Base-by-base conservation (phyloP, 2,797 vertebrate species). In the Chelmon rostratus region DNA sequence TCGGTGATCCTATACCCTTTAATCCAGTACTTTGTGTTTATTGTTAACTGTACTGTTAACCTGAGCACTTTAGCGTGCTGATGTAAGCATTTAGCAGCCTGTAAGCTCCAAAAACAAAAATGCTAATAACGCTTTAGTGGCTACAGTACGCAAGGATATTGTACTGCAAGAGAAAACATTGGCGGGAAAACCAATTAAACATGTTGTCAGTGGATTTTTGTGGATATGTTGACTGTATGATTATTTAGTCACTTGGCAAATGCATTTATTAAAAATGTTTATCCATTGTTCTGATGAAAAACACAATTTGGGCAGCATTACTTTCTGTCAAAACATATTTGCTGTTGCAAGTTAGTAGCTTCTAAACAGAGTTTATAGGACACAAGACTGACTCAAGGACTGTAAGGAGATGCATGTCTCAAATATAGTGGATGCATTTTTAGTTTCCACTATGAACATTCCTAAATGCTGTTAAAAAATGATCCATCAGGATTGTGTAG, bases 401-500 rank as follows among this genome's bases (percentile, higher is more conserved):
- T 23, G 46, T 40, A 33, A 13, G 18, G 10, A 50, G 18, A 42
- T 76, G n/a, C 16, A 21, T 68, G 68, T 28, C 33, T 54, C 40
- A 57, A 38, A 47, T 64, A 21, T 18, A 33, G 9, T 46, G 21
- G 47, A 25, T 70, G 33, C 13, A 46, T 13, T 42, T 42, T 13
- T 23, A 37, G 6, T 46, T 74, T 58, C 28, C 28, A 25, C 37
- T 11, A 7, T n/a, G 53, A 46, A 38, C n/a, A 63, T 57, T 10
- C 6, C 38, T 35, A 1, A 25, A 35, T n/a, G 35, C n/a, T 37
- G 69, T 59, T 35, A 21, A 40, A 4, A 54, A 56, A 59, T 44
- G 64, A 63, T 28, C 12, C 44, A 50, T 77, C 49, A 53, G 56
- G 42, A 42, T 15, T 76, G 28, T 70, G 37, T 15, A 57, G 68